Percentiles rank a stretch among this genome's conserved stretches.
phyloP scores from a whole-genome alignment of 2,797 vertebrate genomes.

The Botia kubotai region DNA sequence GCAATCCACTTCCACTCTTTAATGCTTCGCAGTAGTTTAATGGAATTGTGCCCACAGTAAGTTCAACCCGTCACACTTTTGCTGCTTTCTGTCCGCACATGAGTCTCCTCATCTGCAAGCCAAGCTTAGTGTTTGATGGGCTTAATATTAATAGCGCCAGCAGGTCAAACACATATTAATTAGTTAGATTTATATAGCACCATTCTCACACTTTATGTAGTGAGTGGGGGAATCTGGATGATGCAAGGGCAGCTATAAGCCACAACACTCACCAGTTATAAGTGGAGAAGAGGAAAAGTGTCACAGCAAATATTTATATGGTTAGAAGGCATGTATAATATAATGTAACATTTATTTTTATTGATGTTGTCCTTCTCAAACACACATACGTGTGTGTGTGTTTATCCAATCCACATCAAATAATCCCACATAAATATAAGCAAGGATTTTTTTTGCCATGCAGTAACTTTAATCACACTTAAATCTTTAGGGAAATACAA shows the following conservation, averaged over 20 bases:
- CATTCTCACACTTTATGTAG: neutral
- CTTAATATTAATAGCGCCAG: neutral
- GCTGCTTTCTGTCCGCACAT: neutral
- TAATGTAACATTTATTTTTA: too few species aligned
- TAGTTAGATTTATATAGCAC: neutral
- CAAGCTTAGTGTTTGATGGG: constrained; percentile 7
- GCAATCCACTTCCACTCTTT: neutral
- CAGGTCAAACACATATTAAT: neutral
- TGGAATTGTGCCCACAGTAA: constrained; percentile 4
- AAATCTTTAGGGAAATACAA: neutral
- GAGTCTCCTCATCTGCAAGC: neutral
- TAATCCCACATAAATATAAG: too few species aligned
- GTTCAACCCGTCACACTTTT: neutral
- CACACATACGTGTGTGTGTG: too few species aligned
- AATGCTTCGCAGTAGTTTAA: neutral
- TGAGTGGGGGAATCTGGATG: neutral
- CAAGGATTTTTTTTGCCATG: too few species aligned
- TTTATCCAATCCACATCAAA: too few species aligned
- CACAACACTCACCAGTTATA: neutral
- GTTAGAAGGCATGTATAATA: too few species aligned
- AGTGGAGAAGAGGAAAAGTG: neutral
- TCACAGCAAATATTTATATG: neutral
- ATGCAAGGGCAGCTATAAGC: neutral
- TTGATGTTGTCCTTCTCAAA: too few species aligned
- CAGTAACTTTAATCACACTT: too few species aligned